Evolutionary conservation across 2,888 invertebrate genomes (phyloP).

Genomic region (Habroteleia sp.): DNA sequence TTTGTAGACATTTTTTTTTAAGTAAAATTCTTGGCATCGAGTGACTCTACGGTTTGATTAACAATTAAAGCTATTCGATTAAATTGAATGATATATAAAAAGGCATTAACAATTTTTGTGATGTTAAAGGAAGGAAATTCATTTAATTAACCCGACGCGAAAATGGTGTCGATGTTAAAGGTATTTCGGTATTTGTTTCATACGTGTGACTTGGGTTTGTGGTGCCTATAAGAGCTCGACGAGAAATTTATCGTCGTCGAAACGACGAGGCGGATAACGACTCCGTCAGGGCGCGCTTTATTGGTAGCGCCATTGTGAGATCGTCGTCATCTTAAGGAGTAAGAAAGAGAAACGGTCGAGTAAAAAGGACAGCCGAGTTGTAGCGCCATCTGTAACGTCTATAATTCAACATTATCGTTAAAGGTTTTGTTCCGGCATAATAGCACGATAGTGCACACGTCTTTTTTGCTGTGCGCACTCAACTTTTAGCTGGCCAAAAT

Average conservation of each 20-base stretch:
- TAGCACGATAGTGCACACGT: constrained; percentile 22
- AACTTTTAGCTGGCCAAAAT: constrained; percentile 29
- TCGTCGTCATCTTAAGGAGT: constrained; percentile 29
- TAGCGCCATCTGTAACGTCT: constrained; percentile 56
- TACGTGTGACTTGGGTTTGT: constrained; percentile 36
- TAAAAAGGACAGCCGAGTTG: constrained; percentile 42
- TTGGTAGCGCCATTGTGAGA: constrained; percentile 50
- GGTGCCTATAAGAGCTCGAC: constrained; percentile 43
- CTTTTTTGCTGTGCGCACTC: constrained; percentile 26
- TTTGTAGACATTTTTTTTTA: too few species aligned
- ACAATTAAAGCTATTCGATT: too few species aligned
- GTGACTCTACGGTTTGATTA: too few species aligned
- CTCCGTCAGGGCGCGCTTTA: constrained; percentile 58
- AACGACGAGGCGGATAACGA: constrained; percentile 55
- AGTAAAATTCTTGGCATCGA: too few species aligned
- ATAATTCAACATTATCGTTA: constrained; percentile 59
- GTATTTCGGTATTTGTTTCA: constrained; percentile 26
- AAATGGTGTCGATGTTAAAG: constrained; percentile 3
- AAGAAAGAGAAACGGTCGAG: constrained; percentile 38
- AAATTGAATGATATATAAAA: too few species aligned
- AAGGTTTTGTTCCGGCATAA: constrained; percentile 41
- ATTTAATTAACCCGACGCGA: constrained; percentile 15
- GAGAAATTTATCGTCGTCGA: constrained; percentile 62
- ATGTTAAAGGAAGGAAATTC: too few species aligned
- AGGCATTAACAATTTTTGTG: too few species aligned